These are phyloP conservation scores for Pituophis catenifer DNA, from an alignment of 2,113 vertebrate genomes.

Conservation along the genomic window DNA sequence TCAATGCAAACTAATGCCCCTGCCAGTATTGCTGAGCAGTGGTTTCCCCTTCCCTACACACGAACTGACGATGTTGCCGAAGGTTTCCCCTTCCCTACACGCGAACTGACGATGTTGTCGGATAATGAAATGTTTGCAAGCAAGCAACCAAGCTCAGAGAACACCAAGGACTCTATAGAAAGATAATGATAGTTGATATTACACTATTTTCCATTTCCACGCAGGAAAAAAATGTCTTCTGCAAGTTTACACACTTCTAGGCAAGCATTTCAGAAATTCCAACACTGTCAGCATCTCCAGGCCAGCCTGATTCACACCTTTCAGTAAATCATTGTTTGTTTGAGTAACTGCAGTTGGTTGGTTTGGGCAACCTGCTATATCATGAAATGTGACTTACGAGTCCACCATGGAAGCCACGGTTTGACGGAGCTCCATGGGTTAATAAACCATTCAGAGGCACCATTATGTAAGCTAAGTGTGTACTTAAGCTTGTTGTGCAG, in stretches of 20 bases:
- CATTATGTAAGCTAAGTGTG: neutral
- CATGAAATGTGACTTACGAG: neutral
- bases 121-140: neutral
- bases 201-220: neutral
- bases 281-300: neutral
- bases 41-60: neutral
- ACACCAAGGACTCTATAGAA: neutral
- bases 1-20: neutral
- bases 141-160: neutral
- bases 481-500: neutral
- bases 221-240: neutral
- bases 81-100: neutral
- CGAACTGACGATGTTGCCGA: neutral
- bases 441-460: neutral
- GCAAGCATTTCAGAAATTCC: neutral
- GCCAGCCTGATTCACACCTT: neutral
- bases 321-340: neutral
- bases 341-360: neutral
- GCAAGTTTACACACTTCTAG: neutral
- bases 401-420: neutral
- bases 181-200: neutral
- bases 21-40: neutral
- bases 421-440: neutral
- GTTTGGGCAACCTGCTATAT: neutral
- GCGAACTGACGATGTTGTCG: neutral